phyloP scores from a whole-genome alignment of 2,888 invertebrate genomes.

The Ochlodes sylvanus region DNA sequence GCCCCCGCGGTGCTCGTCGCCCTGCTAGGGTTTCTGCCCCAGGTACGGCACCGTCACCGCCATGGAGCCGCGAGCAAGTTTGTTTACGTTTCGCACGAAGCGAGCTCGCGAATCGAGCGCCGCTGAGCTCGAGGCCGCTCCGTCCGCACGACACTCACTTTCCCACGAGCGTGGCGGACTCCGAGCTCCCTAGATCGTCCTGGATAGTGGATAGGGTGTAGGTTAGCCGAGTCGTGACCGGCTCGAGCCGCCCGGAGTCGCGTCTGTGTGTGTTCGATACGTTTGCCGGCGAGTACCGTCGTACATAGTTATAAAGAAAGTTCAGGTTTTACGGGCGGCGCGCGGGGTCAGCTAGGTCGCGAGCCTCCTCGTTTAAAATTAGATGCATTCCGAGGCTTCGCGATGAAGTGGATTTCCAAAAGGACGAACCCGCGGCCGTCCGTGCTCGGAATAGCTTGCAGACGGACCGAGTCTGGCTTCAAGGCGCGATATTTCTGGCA shows the following conservation, averaged over 20 bases:
- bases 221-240: constrained; percentile 78
- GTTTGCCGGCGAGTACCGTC: constrained; percentile 79
- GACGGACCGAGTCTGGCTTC: constrained; percentile 66
- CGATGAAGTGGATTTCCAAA: constrained; percentile 62
- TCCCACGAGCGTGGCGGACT: constrained; percentile 72
- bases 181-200: constrained; percentile 62
- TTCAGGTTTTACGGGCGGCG: constrained; percentile 82
- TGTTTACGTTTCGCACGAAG: constrained; percentile 59
- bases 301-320: constrained; percentile 83
- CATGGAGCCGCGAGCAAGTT: constrained; percentile 71
- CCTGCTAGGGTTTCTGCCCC: constrained; percentile 85
- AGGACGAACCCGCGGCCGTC: constrained; percentile 67
- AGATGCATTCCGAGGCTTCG: constrained; percentile 83
- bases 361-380: constrained; percentile 84
- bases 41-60: constrained; percentile 68
- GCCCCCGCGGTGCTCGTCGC: constrained; percentile 82
- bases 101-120: constrained; percentile 47
- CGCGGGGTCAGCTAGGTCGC: constrained; percentile 82
- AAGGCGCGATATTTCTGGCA: constrained; percentile 76
- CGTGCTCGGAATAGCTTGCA: constrained; percentile 66
- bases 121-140: constrained; percentile 54
- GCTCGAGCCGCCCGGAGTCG: constrained; percentile 64
- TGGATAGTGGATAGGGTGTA: constrained; percentile 77
- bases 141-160: constrained; percentile 69
- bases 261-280: constrained; percentile 77